phyloP scores from a whole-genome alignment of 2,797 vertebrate species.

The Coregonus ussuriensis region DNA sequence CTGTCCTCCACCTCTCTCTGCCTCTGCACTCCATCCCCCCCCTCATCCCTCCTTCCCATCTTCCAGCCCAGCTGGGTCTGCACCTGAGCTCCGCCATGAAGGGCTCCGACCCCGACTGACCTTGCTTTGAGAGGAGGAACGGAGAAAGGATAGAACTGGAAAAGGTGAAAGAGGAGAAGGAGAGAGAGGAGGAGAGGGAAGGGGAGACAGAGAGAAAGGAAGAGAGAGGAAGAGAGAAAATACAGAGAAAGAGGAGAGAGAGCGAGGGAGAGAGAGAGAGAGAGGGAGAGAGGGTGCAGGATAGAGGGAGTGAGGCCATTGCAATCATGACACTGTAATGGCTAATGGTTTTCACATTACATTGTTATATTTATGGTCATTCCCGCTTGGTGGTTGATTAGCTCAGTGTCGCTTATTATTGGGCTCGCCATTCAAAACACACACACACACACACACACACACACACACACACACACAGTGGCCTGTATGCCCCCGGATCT shows the following conservation, averaged over 20 bases:
- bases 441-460: too few relatives aligned
- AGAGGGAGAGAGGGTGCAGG: not conserved
- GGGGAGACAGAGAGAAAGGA: not conserved
- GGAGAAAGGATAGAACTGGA: slow-evolving; percentile 45
- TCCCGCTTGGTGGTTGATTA: slow-evolving; percentile 31
- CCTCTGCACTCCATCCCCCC: not conserved
- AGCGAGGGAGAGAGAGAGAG: too few relatives aligned
- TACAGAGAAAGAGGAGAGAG: not conserved
- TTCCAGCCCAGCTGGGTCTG: slow-evolving; percentile 71
- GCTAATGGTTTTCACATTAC: slow-evolving; percentile 40
- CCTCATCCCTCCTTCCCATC: slow-evolving; percentile 3
- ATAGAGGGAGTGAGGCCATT: slow-evolving; percentile 11
- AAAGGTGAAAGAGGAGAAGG: slow-evolving; percentile 44
- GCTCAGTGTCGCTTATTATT: slow-evolving; percentile 26
- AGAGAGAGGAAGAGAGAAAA: not conserved
- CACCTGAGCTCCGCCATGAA: slow-evolving; percentile 77
- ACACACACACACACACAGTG: slow-evolving; percentile 41
- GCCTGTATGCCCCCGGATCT: slow-evolving; percentile 64
- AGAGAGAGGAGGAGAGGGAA: slow-evolving; percentile 17
- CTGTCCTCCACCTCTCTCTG: slow-evolving; percentile 14
- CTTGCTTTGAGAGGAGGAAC: slow-evolving; percentile 44
- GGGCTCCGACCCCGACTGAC: slow-evolving; percentile 71
- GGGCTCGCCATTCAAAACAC: slow-evolving; percentile 26
- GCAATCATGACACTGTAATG: slow-evolving; percentile 32
- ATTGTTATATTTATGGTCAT: slow-evolving; percentile 37